phyloP scores from a whole-genome alignment of 92 coral and sea anemone species.

The Chrysogorgia sp. region DNA sequence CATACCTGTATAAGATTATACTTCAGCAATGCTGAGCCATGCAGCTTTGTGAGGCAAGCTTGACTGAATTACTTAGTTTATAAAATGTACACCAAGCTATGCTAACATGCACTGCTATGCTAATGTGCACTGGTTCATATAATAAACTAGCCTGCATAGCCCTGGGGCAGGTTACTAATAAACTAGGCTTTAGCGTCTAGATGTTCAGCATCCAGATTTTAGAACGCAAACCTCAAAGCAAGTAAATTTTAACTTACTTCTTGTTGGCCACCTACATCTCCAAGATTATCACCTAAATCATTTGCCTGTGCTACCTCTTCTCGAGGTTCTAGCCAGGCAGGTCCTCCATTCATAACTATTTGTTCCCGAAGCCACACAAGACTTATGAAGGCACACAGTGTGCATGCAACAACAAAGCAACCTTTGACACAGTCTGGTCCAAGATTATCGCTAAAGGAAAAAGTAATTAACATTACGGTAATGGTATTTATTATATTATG shows the following conservation, averaged over 20 bases:
- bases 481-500: too few species aligned
- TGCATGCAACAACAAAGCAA: constrained; percentile 99
- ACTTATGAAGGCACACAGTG: constrained; percentile 96
- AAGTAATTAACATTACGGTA: too few species aligned
- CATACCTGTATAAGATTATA: too few species aligned
- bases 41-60: too few species aligned
- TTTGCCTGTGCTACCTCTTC: constrained; percentile 61
- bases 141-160: too few species aligned
- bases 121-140: too few species aligned
- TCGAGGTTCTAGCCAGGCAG: constrained; percentile 96
- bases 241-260: background rate
- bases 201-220: background rate
- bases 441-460: constrained; percentile 76
- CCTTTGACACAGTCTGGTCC: constrained; percentile 93
- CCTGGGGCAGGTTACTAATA: too few species aligned
- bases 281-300: constrained; percentile 55
- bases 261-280: constrained; percentile 19
- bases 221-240: background rate
- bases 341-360: constrained; percentile 94
- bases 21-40: too few species aligned
- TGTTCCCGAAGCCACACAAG: constrained; percentile 97
- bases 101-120: too few species aligned
- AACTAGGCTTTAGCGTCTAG: background rate
- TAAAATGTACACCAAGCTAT: too few species aligned
- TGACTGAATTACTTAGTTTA: too few species aligned